Evolutionary conservation across 1,140 invertebrate genomes (phyloP), one percentile per base, ranked within the genome.

Genomic region (Pseudomyrmex pallidus): DNA sequence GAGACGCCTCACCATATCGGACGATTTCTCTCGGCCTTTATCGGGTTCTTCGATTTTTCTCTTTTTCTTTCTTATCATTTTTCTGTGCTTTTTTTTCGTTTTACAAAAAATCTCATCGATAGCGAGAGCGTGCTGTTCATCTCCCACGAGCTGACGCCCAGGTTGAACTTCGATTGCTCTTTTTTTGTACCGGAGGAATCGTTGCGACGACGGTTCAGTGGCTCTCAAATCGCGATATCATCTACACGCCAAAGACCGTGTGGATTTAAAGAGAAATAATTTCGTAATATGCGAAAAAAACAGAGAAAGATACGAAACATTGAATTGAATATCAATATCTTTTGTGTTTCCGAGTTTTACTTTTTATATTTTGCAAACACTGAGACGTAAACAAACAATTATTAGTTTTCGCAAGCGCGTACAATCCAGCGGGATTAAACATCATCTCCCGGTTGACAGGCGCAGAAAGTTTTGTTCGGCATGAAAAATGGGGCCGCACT

Each of bases 81-180:
- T 66, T 17, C 46, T 35, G 25, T 17, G 13, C 20, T 57, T 17
- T n/a, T 50, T 44, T 52, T n/a, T 22, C 5, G 46, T 7, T n/a
- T n/a, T 35, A 44, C 52, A 78, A 78, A 76, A 70, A 80, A 78
- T 84, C 64, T 63, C 64, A 70, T 86, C 73, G 74, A 86, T 73
- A 35, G 20, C 56, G n/a, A 70, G n/a, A 70, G 48, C 44, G 52
- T 84, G 70, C 66, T 20, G 59, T 80, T 84, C 59, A 52, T 62
- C 35, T 10, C 52, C 67, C 57, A 15, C 25, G 17, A 57, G 8
- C 50, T 52, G 84, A 85, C 57, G 50, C 48, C 48, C 57, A 20
- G 63, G 52, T 77, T 57, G 66, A 85, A 77, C 64, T 77, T 61
- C 48, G 35, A 84, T 85, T 70, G 35, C 44, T 68, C 35, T 48